These are phyloP conservation scores for Lottia scabra DNA, from an alignment of 2,888 invertebrate genomes.

Conservation along the genomic window DNA sequence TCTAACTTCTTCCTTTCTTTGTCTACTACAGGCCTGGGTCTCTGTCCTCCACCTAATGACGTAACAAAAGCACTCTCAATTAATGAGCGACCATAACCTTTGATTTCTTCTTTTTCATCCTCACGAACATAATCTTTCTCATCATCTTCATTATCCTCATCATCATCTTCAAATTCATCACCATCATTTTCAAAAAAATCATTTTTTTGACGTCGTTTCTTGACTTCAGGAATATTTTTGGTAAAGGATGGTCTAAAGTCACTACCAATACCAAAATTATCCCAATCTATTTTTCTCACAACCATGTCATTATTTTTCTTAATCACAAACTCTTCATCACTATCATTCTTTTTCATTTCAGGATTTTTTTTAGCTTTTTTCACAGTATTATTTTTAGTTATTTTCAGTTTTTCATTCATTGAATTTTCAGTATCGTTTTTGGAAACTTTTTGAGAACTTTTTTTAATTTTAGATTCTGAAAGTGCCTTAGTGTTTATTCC, in stretches of 20 bases:
- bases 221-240: neutral
- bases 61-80: neutral
- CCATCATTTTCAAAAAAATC: constrained; percentile 32
- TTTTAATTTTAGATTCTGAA: no score
- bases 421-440: no score
- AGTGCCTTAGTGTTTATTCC: neutral
- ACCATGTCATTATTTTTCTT: constrained; percentile 42
- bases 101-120: constrained; percentile 6
- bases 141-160: constrained; percentile 8
- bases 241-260: constrained; percentile 11
- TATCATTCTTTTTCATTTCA: neutral
- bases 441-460: no score
- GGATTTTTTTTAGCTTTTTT: neutral
- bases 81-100: neutral
- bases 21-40: neutral
- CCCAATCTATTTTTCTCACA: constrained; percentile 41
- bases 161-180: constrained; percentile 14
- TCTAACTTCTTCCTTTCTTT: neutral
- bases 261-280: constrained; percentile 23
- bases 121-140: constrained; percentile 7
- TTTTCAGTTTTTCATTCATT: neutral
- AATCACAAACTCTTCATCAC: constrained; percentile 12
- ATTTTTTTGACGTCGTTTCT: constrained; percentile 29
- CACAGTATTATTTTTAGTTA: neutral
- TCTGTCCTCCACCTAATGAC: neutral